Evolutionary conservation across 2,113 vertebrate genomes (phyloP).

Genomic region (Rhizomys pruinosus): DNA sequence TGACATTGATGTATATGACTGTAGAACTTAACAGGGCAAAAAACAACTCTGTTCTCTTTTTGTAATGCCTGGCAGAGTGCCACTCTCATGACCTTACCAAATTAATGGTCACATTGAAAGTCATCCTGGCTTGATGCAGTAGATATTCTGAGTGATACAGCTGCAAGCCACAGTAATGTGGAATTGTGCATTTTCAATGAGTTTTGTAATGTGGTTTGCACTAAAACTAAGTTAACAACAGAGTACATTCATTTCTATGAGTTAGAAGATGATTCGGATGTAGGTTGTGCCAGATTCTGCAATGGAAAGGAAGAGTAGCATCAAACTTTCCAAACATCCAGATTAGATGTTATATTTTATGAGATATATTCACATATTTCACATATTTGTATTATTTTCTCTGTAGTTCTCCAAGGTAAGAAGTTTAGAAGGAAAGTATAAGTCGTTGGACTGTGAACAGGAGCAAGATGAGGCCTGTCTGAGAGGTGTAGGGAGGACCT

Average conservation of each 20-base stretch:
- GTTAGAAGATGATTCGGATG: neutral
- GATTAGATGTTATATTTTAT: neutral
- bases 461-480: neutral
- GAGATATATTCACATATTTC: neutral
- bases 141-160: neutral
- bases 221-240: neutral
- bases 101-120: constrained; percentile 33
- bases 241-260: neutral
- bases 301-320: neutral
- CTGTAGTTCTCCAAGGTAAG: neutral
- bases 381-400: neutral
- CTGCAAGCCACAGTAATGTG: neutral
- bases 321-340: neutral
- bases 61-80: constrained; percentile 11
- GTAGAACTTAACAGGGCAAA: constrained; percentile 32
- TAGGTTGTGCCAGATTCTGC: neutral
- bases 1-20: neutral
- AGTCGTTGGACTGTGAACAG: neutral
- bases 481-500: no score
- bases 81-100: neutral
- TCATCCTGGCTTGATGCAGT: neutral
- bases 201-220: neutral
- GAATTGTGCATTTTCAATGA: neutral
- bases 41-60: constrained; percentile 10
- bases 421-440: neutral